Percentiles rank a stretch among this genome's conserved stretches.
Conservation (phyloP, 2,888 invertebrate genomes). For the Stegophylla sp. region DNA sequence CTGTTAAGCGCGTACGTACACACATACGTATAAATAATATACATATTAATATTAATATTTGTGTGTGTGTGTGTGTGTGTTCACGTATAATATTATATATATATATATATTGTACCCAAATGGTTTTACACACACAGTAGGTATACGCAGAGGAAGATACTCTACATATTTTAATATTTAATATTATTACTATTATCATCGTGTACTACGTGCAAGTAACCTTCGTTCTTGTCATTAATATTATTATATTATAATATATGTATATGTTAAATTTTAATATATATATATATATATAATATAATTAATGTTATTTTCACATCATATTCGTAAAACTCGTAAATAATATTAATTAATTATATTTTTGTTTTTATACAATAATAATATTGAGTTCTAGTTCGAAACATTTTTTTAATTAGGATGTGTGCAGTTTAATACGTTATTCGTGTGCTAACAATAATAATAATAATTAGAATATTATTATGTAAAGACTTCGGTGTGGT, state of each 20-base stretch:
- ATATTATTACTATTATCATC: slow-evolving; percentile 19
- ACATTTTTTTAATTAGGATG: slow-evolving; percentile 25
- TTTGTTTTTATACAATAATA: slow-evolving; percentile 22
- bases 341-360: slow-evolving; percentile 20
- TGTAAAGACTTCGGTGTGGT: too few species aligned
- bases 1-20: slow-evolving; percentile 11
- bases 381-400: slow-evolving; percentile 24
- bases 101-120: not conserved
- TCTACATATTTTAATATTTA: slow-evolving; percentile 7
- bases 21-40: not conserved
- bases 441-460: too few species aligned
- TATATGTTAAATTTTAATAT: too few species aligned
- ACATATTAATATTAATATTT: not conserved
- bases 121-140: not conserved
- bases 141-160: not conserved
- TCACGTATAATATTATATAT: not conserved
- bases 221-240: slow-evolving; percentile 33
- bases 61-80: not conserved
- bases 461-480: too few species aligned
- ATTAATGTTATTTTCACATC: not conserved
- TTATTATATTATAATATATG: slow-evolving; percentile 13
- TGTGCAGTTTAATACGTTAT: slow-evolving; percentile 15
- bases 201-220: slow-evolving; percentile 39
- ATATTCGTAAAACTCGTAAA: slow-evolving; percentile 6
- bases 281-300: slow-evolving; percentile 13